Conservation (phyloP, 1,140 invertebrate species). For the Bilobella aurantiaca region DNA sequence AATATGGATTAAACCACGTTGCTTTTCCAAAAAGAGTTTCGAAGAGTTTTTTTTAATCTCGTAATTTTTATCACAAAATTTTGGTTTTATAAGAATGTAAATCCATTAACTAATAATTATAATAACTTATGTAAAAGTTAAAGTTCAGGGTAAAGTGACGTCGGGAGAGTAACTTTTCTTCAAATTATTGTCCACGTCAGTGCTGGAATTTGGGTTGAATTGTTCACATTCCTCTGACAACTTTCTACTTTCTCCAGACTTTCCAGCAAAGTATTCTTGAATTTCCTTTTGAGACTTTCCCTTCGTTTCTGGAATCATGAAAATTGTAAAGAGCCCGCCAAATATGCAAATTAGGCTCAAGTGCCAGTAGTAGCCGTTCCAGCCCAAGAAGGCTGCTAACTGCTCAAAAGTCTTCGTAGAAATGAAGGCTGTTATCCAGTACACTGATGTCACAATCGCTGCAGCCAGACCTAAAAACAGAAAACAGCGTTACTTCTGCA, state of each 20-base stretch:
- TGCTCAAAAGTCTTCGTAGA: conserved; percentile 44
- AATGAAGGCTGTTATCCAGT: conserved; percentile 47
- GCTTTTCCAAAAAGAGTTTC: too few species aligned
- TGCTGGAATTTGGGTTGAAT: background rate
- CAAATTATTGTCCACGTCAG: too few species aligned
- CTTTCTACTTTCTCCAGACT: background rate
- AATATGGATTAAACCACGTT: too few species aligned
- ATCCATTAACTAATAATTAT: too few species aligned
- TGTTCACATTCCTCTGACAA: background rate
- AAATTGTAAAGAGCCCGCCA: conserved; percentile 46
- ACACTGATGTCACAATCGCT: conserved; percentile 41
- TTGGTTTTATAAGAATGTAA: too few species aligned
- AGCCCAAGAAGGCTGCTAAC: conserved; percentile 37
- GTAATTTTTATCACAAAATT: too few species aligned
- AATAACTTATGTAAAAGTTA: too few species aligned
- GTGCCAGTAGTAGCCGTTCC: conserved; percentile 42
- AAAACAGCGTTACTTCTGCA: too few species aligned
- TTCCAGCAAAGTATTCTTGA: conserved; percentile 18
- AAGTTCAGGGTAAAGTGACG: too few species aligned
- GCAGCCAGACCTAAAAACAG: conserved; percentile 6
- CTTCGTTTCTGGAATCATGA: conserved; percentile 56
- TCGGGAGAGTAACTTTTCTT: too few species aligned
- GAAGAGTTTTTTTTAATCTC: too few species aligned
- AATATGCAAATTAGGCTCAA: conserved; percentile 43
- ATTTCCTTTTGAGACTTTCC: conserved; percentile 51